Percentiles rank a stretch among this genome's conserved stretches.
phyloP scores from a whole-genome alignment of 2,888 invertebrate genomes.

The Ophion ellenae region DNA sequence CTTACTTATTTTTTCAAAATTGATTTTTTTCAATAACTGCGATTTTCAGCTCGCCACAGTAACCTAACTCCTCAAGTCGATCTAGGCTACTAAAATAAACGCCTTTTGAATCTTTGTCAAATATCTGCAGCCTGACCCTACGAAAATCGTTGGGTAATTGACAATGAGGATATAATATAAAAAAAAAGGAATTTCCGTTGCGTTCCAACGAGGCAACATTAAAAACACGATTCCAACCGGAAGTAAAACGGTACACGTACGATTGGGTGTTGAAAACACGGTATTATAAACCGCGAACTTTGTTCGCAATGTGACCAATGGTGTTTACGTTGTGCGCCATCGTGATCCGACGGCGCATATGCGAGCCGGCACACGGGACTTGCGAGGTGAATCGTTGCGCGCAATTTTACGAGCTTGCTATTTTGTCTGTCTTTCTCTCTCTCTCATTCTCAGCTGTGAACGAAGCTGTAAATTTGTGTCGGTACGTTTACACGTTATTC shows the following conservation, averaged over 20 bases:
- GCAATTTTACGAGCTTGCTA: constrained; percentile 46
- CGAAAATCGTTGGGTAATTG: neutral
- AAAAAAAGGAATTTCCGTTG: neutral
- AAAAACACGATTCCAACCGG: neutral
- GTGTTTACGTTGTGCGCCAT: constrained; percentile 16
- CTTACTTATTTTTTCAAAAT: too few species aligned
- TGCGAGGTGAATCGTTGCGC: constrained; percentile 30
- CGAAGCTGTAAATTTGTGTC: constrained; percentile 16
- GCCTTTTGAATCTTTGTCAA: too few species aligned
- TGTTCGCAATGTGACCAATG: constrained; percentile 40
- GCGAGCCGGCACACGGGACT: constrained; percentile 10
- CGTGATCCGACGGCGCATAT: constrained; percentile 64
- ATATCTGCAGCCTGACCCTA: too few species aligned
- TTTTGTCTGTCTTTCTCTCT: constrained; percentile 24
- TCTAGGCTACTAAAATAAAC: neutral
- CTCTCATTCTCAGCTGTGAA: constrained; percentile 13
- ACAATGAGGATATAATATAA: neutral
- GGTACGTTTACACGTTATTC: constrained; percentile 40
- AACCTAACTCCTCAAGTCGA: neutral
- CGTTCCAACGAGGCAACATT: neutral
- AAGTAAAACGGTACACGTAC: neutral
- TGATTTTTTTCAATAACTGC: too few species aligned
- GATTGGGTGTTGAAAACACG: constrained; percentile 36
- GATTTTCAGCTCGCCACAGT: too few species aligned
- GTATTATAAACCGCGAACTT: constrained; percentile 63